These are phyloP conservation scores for Anguilla pacifica DNA, from an alignment of 2,797 vertebrate species.

Conservation along the genomic window DNA sequence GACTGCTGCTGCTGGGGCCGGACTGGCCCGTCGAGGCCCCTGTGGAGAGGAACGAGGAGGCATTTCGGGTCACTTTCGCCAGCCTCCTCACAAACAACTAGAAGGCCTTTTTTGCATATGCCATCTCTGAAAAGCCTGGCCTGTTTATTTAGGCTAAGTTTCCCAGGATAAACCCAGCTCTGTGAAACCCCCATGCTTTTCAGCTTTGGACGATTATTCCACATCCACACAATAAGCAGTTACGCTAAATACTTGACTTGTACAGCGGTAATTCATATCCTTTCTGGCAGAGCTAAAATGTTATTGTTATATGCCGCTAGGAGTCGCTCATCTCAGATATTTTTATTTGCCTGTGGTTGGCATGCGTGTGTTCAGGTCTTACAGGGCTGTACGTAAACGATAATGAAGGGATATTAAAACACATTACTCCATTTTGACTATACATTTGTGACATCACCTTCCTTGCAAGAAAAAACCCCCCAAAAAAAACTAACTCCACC, in stretches of 20 bases:
- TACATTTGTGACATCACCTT: too few species aligned
- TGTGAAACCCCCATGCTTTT: neutral
- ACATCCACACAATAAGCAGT: neutral
- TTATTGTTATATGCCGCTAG: too few species aligned
- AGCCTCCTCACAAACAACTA: neutral
- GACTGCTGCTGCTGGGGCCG: constrained; percentile 51
- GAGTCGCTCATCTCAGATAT: neutral
- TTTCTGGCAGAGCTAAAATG: neutral
- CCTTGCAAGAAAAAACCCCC: too few species aligned
- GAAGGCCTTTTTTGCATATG: neutral
- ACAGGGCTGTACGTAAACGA: neutral
- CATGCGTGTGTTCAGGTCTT: neutral
- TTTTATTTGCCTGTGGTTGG: neutral
- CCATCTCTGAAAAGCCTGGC: neutral
- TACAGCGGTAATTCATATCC: neutral
- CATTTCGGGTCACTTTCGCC: neutral
- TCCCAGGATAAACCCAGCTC: neutral
- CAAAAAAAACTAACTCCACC: too few species aligned
- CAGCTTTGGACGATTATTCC: neutral
- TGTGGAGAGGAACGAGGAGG: constrained; percentile 31
- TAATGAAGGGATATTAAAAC: too few species aligned
- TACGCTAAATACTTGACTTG: neutral
- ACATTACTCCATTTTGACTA: too few species aligned
- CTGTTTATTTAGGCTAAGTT: neutral
- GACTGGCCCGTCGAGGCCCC: constrained; percentile 66